Conservation (phyloP, 2,113 vertebrate species). For the Tetrao urogallus region DNA sequence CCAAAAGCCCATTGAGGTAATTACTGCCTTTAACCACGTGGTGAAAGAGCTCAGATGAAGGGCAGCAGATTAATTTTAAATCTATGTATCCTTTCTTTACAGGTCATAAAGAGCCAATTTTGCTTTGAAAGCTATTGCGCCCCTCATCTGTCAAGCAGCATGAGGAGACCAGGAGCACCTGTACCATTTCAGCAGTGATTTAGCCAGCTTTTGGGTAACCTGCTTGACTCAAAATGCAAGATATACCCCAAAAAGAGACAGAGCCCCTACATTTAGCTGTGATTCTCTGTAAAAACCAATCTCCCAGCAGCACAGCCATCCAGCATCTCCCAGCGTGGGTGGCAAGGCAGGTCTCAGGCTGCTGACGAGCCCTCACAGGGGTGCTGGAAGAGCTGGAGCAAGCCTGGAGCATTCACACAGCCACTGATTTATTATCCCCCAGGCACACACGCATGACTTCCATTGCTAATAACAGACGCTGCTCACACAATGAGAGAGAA, state of each 20-base stretch:
- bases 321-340: background rate
- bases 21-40: background rate
- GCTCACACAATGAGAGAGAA: background rate
- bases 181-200: background rate
- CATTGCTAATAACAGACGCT: background rate
- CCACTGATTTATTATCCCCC: background rate
- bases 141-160: background rate
- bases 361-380: background rate
- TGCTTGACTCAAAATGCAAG: slow-evolving; percentile 4
- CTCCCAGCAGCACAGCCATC: background rate
- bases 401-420: background rate
- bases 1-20: background rate
- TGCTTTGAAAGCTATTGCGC: background rate
- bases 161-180: slow-evolving; percentile 11
- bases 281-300: background rate
- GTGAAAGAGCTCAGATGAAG: background rate
- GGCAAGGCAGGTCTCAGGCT: background rate
- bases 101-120: slow-evolving; percentile 50
- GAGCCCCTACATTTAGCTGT: background rate
- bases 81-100: slow-evolving; percentile 10
- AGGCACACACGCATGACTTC: background rate
- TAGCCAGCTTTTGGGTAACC: background rate
- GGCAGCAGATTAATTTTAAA: slow-evolving; percentile 36
- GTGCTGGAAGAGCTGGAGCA: background rate
- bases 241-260: background rate